Base-by-base conservation (phyloP, 1,140 invertebrate genomes). In the Mycetomoellerius zeteki region DNA sequence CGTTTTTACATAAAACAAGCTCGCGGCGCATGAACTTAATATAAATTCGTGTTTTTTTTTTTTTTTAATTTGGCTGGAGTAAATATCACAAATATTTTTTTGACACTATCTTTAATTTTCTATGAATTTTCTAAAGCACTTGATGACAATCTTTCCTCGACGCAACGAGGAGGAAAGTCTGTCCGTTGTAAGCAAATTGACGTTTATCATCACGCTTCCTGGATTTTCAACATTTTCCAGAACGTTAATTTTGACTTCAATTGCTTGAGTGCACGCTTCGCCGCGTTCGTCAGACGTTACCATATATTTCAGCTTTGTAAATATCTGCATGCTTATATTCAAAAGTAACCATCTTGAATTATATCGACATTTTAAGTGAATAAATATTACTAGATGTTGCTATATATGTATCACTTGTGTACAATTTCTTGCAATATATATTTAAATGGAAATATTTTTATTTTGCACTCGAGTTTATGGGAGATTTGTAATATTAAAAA, bases 221-320 rank as follows among this genome's bases (percentile, higher is more conserved):
- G 54, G 67, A 91, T 67, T 77, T 85, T 67, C 21, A 82, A 90
- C 54, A 92, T 91, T 91, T 92, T 92, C 90, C 88, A 90, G 80
- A 21, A 86, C 86, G 88, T 92, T 91, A 85, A 58, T 90, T 64
- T 47, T 84, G 72, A 81, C 86, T 88, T 85, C 50, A 84, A 72
- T 78, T 64, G 67, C 54, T 60, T 24, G 30, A 47, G 14, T n/a
- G 50, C 21, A 64, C 71, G 62, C 73, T 67, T n/a, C 43, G 30
- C 14, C 50, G 37, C 30, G 30, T 47, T 84, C 43, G 58, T 69
- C 71, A 67, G 80, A 76, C 69, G 27, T 64, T 67, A 54, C 58
- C 76, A 43, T 73, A 76, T 80, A 86, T 80, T 71, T 67, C 12
- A 89, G 69, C 47, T 88, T 85, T 62, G 65, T 50, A 67, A 75